phyloP scores from a whole-genome alignment of 2,888 invertebrate species.

The Thelaira solivaga region DNA sequence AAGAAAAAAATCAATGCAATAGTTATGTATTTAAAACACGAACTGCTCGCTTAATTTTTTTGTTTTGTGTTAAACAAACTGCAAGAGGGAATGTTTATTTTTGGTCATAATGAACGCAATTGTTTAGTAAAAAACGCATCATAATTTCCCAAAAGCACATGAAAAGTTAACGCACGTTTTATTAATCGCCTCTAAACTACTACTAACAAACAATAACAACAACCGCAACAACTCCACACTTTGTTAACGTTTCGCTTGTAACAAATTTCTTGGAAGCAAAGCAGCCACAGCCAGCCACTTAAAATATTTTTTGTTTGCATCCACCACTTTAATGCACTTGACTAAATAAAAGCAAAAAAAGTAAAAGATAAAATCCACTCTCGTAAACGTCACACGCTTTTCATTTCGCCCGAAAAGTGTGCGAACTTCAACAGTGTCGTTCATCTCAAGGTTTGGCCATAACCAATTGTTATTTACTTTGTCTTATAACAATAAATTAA shows the following conservation, averaged over 20 bases:
- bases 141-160: constrained; percentile 7
- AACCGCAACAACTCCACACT: constrained; percentile 14
- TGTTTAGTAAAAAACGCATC: background rate
- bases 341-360: background rate
- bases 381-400: constrained; percentile 4
- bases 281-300: constrained; percentile 2
- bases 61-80: constrained; percentile 1
- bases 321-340: constrained; percentile 34
- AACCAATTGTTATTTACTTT: too few relatives aligned
- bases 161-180: constrained; percentile 25
- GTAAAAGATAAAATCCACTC: background rate
- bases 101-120: background rate
- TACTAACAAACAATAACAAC: constrained; percentile 7
- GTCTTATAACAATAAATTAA: constrained; percentile 60
- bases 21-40: background rate
- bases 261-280: background rate
- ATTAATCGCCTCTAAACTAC: constrained; percentile 1
- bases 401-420: constrained; percentile 3
- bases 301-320: too few relatives aligned
- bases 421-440: background rate
- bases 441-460: background rate
- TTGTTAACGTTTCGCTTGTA: constrained; percentile 23
- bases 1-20: constrained; percentile 9
- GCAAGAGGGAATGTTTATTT: constrained; percentile 32
- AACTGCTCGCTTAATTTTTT: constrained; percentile 38